Percentiles rank a stretch among this genome's conserved stretches.
These are phyloP conservation scores for Corythoichthys intestinalis DNA, from an alignment of 2,113 vertebrate genomes.

Conservation along the genomic window DNA sequence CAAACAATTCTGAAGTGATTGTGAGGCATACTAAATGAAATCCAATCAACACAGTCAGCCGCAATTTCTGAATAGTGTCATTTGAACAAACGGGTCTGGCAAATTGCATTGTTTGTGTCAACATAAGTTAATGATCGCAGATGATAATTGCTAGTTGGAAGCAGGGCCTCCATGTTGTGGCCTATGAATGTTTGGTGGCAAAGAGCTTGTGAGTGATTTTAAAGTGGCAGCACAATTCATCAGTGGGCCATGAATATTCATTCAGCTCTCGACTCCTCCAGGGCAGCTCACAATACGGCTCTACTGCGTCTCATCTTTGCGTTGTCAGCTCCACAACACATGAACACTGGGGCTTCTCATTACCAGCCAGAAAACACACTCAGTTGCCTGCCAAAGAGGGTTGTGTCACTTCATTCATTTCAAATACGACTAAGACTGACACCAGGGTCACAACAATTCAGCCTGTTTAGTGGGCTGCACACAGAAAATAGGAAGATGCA, in stretches of 20 bases:
- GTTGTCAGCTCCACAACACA: constrained; percentile 57
- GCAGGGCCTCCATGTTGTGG: constrained; percentile 42
- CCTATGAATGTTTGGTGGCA: constrained; percentile 46
- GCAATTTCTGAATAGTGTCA: constrained; percentile 58
- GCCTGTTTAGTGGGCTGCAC: constrained; percentile 8
- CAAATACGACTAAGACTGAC: constrained; percentile 54
- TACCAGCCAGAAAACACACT: constrained; percentile 46
- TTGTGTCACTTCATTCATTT: constrained; percentile 59
- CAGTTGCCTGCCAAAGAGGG: constrained; percentile 46
- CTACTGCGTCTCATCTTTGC: constrained; percentile 52
- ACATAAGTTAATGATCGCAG: constrained; percentile 67
- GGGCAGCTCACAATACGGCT: constrained; percentile 50
- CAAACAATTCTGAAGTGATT: constrained; percentile 66
- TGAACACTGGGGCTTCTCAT: constrained; percentile 67
- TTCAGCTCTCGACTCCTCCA: constrained; percentile 49
- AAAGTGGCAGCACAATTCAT: constrained; percentile 65
- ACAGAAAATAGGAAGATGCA: constrained; percentile 14
- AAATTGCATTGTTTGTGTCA: constrained; percentile 70
- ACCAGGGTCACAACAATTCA: constrained; percentile 9
- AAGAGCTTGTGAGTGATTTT: constrained; percentile 62
- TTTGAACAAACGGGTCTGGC: constrained; percentile 59
- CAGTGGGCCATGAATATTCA: constrained; percentile 67
- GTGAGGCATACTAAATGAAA: constrained; percentile 48
- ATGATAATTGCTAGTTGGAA: constrained; percentile 70
- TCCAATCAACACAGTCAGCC: constrained; percentile 64